These are phyloP conservation scores for Leptonema lineaticorne DNA, from an alignment of 1,140 invertebrate species.

Conservation along the genomic window DNA sequence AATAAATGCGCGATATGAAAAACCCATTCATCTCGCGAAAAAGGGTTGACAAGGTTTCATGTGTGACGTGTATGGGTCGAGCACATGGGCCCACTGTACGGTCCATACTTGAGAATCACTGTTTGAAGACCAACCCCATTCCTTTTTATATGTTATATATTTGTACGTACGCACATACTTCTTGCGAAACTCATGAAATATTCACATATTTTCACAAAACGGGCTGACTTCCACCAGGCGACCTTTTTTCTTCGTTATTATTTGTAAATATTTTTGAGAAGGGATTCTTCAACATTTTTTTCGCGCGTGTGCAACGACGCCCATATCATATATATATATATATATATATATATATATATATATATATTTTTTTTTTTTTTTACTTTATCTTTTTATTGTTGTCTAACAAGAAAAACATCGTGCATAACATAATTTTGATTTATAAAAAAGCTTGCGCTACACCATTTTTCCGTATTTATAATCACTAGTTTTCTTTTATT, in stretches of 20 bases:
- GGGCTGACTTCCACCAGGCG: neutral
- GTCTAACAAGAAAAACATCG: neutral
- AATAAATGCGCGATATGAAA: constrained; percentile 14
- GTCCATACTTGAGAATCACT: constrained; percentile 9
- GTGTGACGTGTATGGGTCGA: constrained; percentile 1
- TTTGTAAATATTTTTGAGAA: constrained; percentile 10
- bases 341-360: neutral
- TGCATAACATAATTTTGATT: neutral
- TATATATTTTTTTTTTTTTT: neutral
- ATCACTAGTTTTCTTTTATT: too few species aligned
- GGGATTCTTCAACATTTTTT: neutral
- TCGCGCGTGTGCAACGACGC: neutral
- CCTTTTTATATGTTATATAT: neutral
- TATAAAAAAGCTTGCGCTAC: neutral
- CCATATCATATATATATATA: too few species aligned
- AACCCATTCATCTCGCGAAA: constrained; percentile 11
- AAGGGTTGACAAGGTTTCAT: constrained; percentile 17
- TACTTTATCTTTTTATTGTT: too few species aligned
- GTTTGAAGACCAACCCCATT: neutral
- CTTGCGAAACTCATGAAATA: constrained; percentile 5
- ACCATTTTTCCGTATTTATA: too few species aligned
- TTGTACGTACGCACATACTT: neutral
- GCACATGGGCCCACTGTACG: constrained; percentile 1
- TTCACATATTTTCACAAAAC: constrained; percentile 6
- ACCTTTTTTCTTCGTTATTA: neutral